Evolutionary conservation across 2,113 vertebrate species (phyloP).

Genomic region (Marmota monax): DNA sequence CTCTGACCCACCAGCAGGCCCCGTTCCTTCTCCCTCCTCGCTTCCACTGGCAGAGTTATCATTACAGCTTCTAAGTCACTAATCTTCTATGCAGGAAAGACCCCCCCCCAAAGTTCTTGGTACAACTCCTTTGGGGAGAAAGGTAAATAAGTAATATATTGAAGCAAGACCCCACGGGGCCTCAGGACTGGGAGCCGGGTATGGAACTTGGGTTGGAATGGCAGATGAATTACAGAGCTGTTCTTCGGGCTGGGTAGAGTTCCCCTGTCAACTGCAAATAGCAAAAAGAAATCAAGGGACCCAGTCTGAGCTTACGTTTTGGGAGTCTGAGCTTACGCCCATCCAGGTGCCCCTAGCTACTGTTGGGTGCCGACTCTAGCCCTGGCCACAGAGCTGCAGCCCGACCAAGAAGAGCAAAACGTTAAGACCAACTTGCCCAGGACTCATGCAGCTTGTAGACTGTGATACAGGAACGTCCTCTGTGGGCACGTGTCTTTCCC

Average conservation of each 20-base stretch:
- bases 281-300: background rate
- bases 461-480: fast-evolving
- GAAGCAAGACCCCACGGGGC: background rate
- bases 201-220: background rate
- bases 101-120: background rate
- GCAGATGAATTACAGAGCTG: background rate
- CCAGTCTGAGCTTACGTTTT: too few species aligned
- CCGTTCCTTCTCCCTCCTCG: background rate
- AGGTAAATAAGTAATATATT: background rate
- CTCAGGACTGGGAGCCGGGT: background rate
- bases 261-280: background rate
- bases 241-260: background rate
- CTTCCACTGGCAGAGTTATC: background rate
- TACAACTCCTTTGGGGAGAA: background rate
- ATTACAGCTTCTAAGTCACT: background rate
- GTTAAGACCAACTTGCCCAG: background rate
- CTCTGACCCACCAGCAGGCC: background rate
- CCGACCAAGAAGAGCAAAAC: background rate
- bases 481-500: background rate
- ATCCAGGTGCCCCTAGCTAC: background rate
- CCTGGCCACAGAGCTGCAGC: background rate
- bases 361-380: too few species aligned
- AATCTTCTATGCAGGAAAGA: background rate
- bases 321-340: background rate
- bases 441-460: background rate